Evolutionary conservation across 1,140 invertebrate species (phyloP).

Genomic region (Drosophila nigrodunni): DNA sequence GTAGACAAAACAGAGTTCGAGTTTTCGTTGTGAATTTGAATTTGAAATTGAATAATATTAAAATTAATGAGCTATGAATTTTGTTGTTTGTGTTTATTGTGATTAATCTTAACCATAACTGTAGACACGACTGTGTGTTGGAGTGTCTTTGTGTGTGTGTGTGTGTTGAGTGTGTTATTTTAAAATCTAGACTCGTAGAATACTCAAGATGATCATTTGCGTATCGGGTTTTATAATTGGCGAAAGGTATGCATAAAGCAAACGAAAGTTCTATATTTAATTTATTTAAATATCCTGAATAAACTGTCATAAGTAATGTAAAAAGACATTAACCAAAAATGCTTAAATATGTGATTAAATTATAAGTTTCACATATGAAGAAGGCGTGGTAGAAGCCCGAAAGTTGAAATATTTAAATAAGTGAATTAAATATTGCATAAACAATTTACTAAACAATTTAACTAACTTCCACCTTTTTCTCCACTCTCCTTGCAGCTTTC

Average conservation of each 20-base stretch:
- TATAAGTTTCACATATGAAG: too few relatives aligned
- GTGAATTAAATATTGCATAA: too few relatives aligned
- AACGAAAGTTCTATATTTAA: constrained; percentile 63
- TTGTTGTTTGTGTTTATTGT: constrained; percentile 50
- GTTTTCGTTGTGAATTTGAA: constrained; percentile 2
- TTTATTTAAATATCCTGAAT: constrained; percentile 4
- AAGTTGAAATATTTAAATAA: too few relatives aligned
- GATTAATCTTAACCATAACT: constrained; percentile 55
- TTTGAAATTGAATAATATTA: constrained; percentile 62
- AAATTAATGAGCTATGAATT: constrained; percentile 33
- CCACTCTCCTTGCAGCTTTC: constrained; percentile 74
- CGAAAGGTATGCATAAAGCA: constrained; percentile 86
- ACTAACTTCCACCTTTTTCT: constrained; percentile 4
- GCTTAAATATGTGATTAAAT: neutral
- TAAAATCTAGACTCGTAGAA: constrained; percentile 10
- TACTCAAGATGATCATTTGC: constrained; percentile 87
- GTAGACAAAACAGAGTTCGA: neutral
- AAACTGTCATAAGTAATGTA: neutral
- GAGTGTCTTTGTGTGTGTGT: constrained; percentile 2
- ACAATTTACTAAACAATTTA: neutral
- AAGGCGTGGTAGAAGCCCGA: too few relatives aligned
- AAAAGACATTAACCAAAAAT: neutral
- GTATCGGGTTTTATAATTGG: constrained; percentile 88
- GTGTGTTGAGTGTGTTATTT: neutral
- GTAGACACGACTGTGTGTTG: constrained; percentile 22